Percentiles rank a stretch among this genome's conserved stretches.
These are phyloP conservation scores for Danaus chrysippus DNA, from an alignment of 2,888 invertebrate species.

Conservation along the genomic window DNA sequence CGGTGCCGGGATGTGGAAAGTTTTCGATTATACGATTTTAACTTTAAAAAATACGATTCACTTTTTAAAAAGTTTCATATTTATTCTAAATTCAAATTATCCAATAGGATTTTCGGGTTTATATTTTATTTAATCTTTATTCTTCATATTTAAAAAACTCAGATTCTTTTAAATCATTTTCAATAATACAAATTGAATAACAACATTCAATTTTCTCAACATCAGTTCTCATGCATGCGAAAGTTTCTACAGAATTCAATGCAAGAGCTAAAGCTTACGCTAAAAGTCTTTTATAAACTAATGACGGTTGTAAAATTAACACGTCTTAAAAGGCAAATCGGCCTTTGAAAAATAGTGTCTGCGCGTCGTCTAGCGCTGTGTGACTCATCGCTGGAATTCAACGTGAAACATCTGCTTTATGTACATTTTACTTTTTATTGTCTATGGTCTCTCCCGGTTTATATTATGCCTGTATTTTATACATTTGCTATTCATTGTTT, in stretches of 20 bases:
- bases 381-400: conserved; percentile 58
- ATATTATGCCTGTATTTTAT: not conserved
- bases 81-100: too few species aligned
- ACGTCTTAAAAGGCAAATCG: conserved; percentile 33
- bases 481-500: not conserved
- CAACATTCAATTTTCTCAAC: not conserved
- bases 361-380: conserved; percentile 56
- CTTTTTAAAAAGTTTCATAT: too few species aligned
- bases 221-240: not conserved
- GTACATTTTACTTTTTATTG: conserved; percentile 2
- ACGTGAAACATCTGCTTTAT: conserved; percentile 39
- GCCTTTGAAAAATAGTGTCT: conserved; percentile 61
- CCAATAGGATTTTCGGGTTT: too few species aligned
- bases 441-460: conserved; percentile 2
- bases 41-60: not conserved
- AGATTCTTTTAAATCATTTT: too few species aligned
- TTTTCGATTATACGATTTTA: not conserved
- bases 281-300: conserved; percentile 1
- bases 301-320: conserved; percentile 30
- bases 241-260: not conserved
- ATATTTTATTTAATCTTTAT: too few species aligned
- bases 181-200: too few species aligned
- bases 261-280: not conserved
- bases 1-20: not conserved
- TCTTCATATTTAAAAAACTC: too few species aligned